These are phyloP conservation scores for Anodontia alba DNA, from an alignment of 2,888 invertebrate species.

Conservation along the genomic window DNA sequence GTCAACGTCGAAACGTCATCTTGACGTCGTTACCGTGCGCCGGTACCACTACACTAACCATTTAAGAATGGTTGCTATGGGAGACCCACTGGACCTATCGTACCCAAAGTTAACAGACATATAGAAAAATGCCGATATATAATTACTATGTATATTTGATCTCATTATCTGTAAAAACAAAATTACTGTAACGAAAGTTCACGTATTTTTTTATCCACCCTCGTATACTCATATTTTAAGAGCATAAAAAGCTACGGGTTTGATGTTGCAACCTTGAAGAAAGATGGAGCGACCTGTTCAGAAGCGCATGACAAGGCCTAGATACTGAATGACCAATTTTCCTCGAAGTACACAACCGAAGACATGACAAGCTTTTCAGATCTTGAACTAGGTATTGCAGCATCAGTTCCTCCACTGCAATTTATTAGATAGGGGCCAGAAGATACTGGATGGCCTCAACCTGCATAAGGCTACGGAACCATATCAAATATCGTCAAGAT, in stretches of 20 bases:
- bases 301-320: background rate
- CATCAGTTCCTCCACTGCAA: background rate
- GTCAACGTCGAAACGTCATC: too few relatives aligned
- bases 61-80: too few relatives aligned
- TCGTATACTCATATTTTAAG: background rate
- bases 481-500: conserved; percentile 1
- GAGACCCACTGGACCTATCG: too few relatives aligned
- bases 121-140: too few relatives aligned
- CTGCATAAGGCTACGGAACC: background rate
- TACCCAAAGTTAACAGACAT: too few relatives aligned
- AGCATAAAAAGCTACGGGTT: background rate
- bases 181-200: too few relatives aligned
- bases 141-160: too few relatives aligned
- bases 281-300: background rate
- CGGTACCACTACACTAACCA: too few relatives aligned
- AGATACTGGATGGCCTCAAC: background rate
- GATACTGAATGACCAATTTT: background rate
- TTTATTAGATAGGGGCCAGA: background rate
- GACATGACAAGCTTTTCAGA: background rate
- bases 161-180: too few relatives aligned
- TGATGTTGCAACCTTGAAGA: background rate
- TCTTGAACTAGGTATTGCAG: background rate
- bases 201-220: too few relatives aligned
- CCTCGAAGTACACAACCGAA: background rate
- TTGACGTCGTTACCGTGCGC: too few relatives aligned